Evolutionary conservation across 2,797 vertebrate species (phyloP).

Genomic region (Typhlichthys eigenmanni): DNA sequence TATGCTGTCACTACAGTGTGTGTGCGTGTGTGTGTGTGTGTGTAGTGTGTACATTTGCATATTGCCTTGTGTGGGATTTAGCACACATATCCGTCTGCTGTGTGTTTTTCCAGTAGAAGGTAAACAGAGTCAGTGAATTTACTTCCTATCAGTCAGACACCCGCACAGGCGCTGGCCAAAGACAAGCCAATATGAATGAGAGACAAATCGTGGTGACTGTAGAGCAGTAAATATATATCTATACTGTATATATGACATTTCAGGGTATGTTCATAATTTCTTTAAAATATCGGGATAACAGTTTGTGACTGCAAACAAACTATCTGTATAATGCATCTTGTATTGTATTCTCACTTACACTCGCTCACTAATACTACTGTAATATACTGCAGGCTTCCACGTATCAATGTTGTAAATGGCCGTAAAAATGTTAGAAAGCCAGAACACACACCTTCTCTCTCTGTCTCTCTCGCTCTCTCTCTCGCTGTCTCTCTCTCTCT

Average conservation of each 20-base stretch:
- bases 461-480: neutral
- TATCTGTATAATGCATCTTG: no score
- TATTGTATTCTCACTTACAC: no score
- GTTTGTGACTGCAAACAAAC: no score
- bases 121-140: conserved; percentile 43
- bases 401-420: conserved; percentile 39
- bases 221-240: conserved; percentile 8
- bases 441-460: conserved; percentile 9
- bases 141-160: conserved; percentile 52
- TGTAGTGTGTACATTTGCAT: conserved; percentile 1
- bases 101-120: conserved; percentile 50
- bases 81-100: conserved; percentile 6
- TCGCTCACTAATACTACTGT: conserved; percentile 1
- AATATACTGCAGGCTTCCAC: neutral
- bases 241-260: no score
- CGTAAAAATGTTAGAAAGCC: conserved; percentile 58
- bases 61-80: conserved; percentile 17
- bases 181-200: conserved; percentile 52
- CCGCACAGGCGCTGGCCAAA: conserved; percentile 46
- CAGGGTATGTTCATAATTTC: no score
- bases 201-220: conserved; percentile 38
- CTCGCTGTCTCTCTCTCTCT: conserved; percentile 24
- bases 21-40: conserved; percentile 7
- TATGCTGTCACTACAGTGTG: conserved; percentile 23
- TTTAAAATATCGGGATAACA: no score